These are phyloP conservation scores for Panorpa germanica DNA, from an alignment of 2,888 invertebrate genomes.

Conservation along the genomic window DNA sequence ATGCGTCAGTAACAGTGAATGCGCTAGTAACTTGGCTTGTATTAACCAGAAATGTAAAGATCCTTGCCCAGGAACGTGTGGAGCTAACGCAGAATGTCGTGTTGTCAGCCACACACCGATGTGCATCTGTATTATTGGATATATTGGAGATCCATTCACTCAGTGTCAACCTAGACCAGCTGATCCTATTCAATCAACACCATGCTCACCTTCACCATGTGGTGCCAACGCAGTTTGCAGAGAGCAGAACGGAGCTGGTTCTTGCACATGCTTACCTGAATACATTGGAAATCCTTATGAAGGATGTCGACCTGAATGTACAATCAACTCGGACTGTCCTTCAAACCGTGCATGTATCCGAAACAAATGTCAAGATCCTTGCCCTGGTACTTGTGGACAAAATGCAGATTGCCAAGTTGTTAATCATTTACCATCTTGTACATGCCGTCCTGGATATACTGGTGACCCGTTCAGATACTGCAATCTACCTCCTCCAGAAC, in stretches of 20 bases:
- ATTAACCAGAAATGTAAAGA: constrained; percentile 54
- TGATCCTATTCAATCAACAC: no score
- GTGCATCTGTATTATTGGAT: constrained; percentile 42
- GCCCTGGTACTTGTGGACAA: constrained; percentile 36
- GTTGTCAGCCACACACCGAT: constrained; percentile 62
- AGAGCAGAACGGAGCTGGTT: constrained; percentile 21
- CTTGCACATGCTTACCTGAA: constrained; percentile 34
- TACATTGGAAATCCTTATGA: constrained; percentile 44
- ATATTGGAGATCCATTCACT: constrained; percentile 21
- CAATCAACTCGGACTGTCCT: constrained; percentile 39
- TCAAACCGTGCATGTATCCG: constrained; percentile 34
- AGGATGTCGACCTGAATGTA: constrained; percentile 44
- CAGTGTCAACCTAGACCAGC: constrained; percentile 28
- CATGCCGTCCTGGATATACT: constrained; percentile 32
- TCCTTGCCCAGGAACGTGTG: constrained; percentile 55
- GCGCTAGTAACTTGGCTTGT: constrained; percentile 45
- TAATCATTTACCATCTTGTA: constrained; percentile 35
- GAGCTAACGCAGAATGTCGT: constrained; percentile 48
- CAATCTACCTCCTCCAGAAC: no score
- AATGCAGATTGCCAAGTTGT: constrained; percentile 35
- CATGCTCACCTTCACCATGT: constrained; percentile 46
- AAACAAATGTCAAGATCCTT: constrained; percentile 36
- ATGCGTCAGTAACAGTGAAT: constrained; percentile 59
- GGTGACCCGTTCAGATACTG: constrained; percentile 40
- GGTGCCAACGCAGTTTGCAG: constrained; percentile 53